Evolutionary conservation across 2,888 invertebrate genomes (phyloP), one percentile per base, ranked within the genome.

Genomic region (Drosophila acutilabella): DNA sequence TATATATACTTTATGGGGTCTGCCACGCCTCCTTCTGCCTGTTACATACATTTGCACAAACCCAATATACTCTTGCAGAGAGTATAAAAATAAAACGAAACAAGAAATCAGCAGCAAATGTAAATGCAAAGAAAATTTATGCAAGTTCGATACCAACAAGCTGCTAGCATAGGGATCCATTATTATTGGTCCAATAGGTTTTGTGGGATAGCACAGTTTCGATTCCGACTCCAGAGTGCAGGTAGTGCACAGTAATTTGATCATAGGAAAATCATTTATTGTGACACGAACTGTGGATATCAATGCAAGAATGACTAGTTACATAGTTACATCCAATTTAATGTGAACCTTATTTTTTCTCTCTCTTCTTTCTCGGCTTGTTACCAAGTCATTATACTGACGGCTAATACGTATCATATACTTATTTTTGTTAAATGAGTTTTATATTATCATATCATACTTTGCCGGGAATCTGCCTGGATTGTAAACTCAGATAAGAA

Each of bases 221-320:
- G 47, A 48, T 36, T 20, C n/a, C 20, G 42, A 42, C 36, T 8
- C 4, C 23, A 33, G 26, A 56, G 58, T 56, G 48, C 50, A 71
- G 78, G 71, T 69, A 69, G 58, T 45, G n/a, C 16, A 51, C 85
- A 82, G 89, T 85, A 80, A 89, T 88, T 85, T 88, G 88, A 83
- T 88, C 77, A 71, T 62, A 68, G 75, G 67, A 69, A 89, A 85
- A 89, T 85, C 82, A 85, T 81, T 89, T 85, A 80, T 82, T 88
- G 85, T 85, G 86, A 88, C 88, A 88, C 88, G 89, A 89, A 82
- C 74, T 70, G 66, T 60, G 59, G 64, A 64, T 52, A 68, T 67
- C 61, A 75, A 78, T 67, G 62, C 62, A 60, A 59, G 56, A 66
- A 71, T 60, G 70, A 45, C 60, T 18, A 36, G 18, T 44, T 57